Conservation (phyloP, 2,113 vertebrate species). For the Boleophthalmus pectinirostris region DNA sequence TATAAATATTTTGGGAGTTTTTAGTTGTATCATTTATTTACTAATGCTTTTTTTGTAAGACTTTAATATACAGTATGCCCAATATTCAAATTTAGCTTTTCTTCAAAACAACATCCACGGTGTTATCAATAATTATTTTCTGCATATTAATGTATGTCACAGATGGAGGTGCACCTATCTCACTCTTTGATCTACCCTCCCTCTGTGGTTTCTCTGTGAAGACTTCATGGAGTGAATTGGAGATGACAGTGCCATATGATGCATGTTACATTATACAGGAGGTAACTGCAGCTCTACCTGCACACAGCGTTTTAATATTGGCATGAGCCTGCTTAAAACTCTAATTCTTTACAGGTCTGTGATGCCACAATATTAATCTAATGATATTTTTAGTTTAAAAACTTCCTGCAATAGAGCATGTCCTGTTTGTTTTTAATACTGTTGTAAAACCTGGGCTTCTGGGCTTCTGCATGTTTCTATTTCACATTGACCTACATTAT, state of each 20-base stretch:
- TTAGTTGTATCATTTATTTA: no score
- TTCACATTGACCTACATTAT: no score
- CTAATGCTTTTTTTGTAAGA: no score
- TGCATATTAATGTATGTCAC: slow-evolving; percentile 7
- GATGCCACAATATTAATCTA: background rate
- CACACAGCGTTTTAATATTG: background rate
- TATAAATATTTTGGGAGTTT: no score
- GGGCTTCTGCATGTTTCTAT: background rate
- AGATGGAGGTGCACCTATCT: slow-evolving; percentile 67
- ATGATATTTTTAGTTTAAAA: background rate
- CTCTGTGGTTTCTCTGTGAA: slow-evolving; percentile 70
- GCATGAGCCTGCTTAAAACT: background rate
- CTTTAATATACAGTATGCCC: no score
- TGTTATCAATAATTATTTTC: background rate
- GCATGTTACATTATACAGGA: slow-evolving; percentile 73
- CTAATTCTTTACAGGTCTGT: background rate
- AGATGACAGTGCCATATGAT: slow-evolving; percentile 68
- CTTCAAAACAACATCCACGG: background rate
- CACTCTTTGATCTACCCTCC: slow-evolving; percentile 64
- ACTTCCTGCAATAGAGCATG: no score
- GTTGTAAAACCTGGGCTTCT: background rate
- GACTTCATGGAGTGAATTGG: slow-evolving; percentile 50
- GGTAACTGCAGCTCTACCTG: slow-evolving; percentile 48
- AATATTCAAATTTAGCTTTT: background rate
- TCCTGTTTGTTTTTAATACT: background rate